Evolutionary conservation across 2,888 invertebrate genomes (phyloP), one percentile per base, ranked within the genome.

Genomic region (Chymomyza amoena): DNA sequence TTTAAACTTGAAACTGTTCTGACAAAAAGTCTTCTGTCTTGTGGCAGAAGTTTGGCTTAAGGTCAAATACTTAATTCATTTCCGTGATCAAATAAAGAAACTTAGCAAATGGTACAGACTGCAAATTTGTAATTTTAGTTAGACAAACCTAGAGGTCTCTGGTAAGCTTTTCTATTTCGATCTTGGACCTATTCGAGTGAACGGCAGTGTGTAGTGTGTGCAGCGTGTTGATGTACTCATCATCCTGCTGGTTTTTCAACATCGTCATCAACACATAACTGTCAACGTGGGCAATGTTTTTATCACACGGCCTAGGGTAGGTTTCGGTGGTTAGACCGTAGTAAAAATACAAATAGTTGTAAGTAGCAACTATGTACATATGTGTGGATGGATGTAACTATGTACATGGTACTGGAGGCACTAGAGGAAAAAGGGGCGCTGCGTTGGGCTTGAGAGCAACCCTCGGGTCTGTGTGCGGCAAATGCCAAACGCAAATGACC

Each of bases 401-500:
- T 51, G 51, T n/a, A 51, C 51, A 51, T 51, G 6, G 15, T 54
- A 1, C 10, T 20, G 7, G 54, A 18, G 18, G 16, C 54, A 9
- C 18, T 54, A 16, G 10, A n/a, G n/a, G 15, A 18, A 20, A 18
- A 20, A 18, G 54, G 16, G 54, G 20, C 54, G 54, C 54, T 54
- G 18, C 7, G 18, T n/a, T 54, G 39, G 39, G 39, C 13, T 45
- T 45, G 39, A 9, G 7, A 9, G 7, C 54, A 54, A 54, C 54
- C 54, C 54, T n/a, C 57, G 73, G 61, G 68, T 60, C 51, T 28
- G 20, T 69, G 68, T 51, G 51, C 61, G 51, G 52, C 68, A 28
- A 63, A 56, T 62, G 64, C 66, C 68, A 28, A 63, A 56, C 64
- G 64, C 66, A 80, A 84, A 84, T 83, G 83, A 80, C 75, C 81